A percentile compares a stretch with the other conserved stretches of the same genome.
Evolutionary conservation across 2,797 vertebrate species (phyloP).

Genomic region (Danio aesculapii): DNA sequence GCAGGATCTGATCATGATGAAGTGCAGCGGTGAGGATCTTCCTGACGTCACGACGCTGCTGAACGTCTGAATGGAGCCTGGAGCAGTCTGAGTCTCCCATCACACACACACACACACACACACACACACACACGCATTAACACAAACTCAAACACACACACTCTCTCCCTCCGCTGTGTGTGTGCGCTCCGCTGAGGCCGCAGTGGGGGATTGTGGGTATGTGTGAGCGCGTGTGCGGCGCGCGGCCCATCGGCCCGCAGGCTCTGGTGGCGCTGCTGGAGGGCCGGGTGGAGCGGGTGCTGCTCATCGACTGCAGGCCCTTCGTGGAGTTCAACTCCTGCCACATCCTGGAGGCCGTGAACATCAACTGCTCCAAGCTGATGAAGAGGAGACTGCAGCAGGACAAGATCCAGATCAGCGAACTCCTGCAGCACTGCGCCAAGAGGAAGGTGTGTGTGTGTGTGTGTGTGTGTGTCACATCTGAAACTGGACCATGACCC

Average conservation of each 20-base stretch:
- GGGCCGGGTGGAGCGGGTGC: slow-evolving; percentile 86
- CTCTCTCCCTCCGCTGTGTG: too few species aligned
- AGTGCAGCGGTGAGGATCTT: too few species aligned
- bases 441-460: slow-evolving; percentile 86
- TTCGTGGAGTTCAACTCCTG: slow-evolving; percentile 95
- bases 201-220: slow-evolving; percentile 64
- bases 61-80: too few species aligned
- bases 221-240: slow-evolving; percentile 33
- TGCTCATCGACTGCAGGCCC: slow-evolving; percentile 94
- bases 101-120: too few species aligned
- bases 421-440: slow-evolving; percentile 94
- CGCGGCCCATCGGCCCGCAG: slow-evolving; percentile 80
- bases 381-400: slow-evolving; percentile 96
- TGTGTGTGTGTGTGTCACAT: too few species aligned
- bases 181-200: too few species aligned
- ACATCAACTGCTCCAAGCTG: slow-evolving; percentile 97
- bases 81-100: too few species aligned
- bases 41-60: too few species aligned
- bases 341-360: slow-evolving; percentile 94
- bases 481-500: too few species aligned
- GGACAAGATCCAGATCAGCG: slow-evolving; percentile 92
- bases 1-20: too few species aligned
- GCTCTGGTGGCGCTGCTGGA: slow-evolving; percentile 91
- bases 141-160: too few species aligned
- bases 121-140: too few species aligned